These are phyloP conservation scores for Corydoras maculifer DNA, from an alignment of 2,113 vertebrate genomes.

Conservation along the genomic window DNA sequence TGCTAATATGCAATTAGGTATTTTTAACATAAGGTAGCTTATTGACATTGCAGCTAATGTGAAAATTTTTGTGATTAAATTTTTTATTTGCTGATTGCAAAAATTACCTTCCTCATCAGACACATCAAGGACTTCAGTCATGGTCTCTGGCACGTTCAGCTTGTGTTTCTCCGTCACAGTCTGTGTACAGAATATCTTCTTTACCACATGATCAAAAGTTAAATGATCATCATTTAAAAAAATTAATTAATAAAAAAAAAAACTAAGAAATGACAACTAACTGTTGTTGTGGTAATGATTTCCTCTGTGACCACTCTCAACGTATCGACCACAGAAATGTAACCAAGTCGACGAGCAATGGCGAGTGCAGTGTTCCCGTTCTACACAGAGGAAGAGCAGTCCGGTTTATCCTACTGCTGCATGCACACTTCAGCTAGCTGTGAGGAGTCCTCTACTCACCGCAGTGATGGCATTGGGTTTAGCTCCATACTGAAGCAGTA, in stretches of 20 bases:
- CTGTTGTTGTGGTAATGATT: constrained; percentile 90
- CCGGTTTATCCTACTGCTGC: no score
- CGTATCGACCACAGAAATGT: constrained; percentile 97
- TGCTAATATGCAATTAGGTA: background rate
- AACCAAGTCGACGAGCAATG: constrained; percentile 88
- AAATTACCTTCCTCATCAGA: constrained; percentile 95
- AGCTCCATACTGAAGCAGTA: constrained; percentile 86
- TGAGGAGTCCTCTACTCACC: constrained; percentile 58
- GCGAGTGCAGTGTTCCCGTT: constrained; percentile 94
- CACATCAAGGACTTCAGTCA: constrained; percentile 95
- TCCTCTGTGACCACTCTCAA: constrained; percentile 95
- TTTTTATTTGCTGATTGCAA: background rate
- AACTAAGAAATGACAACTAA: constrained; percentile 51
- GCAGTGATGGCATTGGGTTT: constrained; percentile 88
- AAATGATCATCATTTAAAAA: background rate
- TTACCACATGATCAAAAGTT: no score
- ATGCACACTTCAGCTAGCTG: no score
- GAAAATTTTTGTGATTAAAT: no score
- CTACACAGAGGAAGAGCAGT: constrained; percentile 34
- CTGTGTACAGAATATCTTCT: constrained; percentile 52
- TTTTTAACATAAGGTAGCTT: background rate
- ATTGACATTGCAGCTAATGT: no score
- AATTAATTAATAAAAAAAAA: background rate
- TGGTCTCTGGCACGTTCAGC: constrained; percentile 95
- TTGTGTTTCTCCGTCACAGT: constrained; percentile 98